Conservation (phyloP, 2,797 vertebrate genomes). For the Artibeus jamaicensis region DNA sequence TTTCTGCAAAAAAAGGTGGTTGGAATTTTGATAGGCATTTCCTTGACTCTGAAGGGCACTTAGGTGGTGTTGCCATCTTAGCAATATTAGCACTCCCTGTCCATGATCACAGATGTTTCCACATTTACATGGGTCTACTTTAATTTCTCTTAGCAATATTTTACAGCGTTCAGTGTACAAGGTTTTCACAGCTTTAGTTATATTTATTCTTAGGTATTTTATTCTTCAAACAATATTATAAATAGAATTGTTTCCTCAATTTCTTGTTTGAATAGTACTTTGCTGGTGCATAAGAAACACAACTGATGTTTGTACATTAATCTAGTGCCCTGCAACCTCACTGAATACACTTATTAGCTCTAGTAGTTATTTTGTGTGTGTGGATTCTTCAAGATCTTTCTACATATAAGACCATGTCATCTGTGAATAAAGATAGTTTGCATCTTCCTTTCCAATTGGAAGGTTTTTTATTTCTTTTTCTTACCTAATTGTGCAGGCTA, state of each 20-base stretch:
- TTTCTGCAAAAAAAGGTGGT: not conserved
- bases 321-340: not conserved
- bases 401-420: not conserved
- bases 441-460: not conserved
- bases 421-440: not conserved
- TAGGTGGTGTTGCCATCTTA: not conserved
- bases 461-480: not conserved
- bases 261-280: not conserved
- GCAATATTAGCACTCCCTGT: not conserved
- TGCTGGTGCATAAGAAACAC: not conserved
- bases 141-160: not conserved
- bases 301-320: not conserved
- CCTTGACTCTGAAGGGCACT: not conserved
- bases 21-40: not conserved
- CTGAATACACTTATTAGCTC: not conserved
- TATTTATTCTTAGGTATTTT: not conserved
- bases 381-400: not conserved
- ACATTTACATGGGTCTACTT: not conserved
- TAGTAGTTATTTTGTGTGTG: not conserved
- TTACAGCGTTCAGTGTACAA: not conserved
- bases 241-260: not conserved
- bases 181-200: not conserved
- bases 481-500: not conserved
- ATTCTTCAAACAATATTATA: not conserved
- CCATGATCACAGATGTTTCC: not conserved